Percentiles rank a stretch among this genome's conserved stretches.
Conservation (phyloP, 2,888 invertebrate genomes). For the Psylliodes chrysocephalus region DNA sequence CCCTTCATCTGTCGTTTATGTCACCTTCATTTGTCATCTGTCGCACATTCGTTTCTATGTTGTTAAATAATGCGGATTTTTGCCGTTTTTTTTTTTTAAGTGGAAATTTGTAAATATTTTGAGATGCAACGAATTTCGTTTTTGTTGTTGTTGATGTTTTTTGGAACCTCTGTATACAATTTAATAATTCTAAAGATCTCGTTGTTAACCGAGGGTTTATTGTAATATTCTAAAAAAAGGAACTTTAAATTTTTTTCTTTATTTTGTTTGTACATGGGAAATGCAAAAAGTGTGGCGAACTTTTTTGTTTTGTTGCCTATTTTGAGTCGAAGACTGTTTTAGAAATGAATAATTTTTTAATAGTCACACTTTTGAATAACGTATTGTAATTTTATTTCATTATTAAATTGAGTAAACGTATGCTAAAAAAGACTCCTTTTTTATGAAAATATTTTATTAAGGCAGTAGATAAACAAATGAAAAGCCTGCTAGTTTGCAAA, state of each 20-base stretch:
- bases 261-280: neutral
- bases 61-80: neutral
- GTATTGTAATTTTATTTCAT: too few relatives aligned
- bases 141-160: neutral
- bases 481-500: too few relatives aligned
- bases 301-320: too few relatives aligned
- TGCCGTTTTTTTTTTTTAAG: neutral
- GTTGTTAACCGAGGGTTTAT: neutral
- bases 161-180: conserved; percentile 3
- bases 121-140: conserved; percentile 13
- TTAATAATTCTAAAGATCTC: neutral
- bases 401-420: too few relatives aligned
- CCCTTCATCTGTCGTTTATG: neutral
- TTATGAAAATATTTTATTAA: too few relatives aligned
- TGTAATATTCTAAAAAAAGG: conserved; percentile 1
- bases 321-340: too few relatives aligned
- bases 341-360: too few relatives aligned
- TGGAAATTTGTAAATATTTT: neutral
- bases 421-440: too few relatives aligned
- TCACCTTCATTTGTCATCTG: neutral
- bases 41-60: neutral
- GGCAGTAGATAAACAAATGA: too few relatives aligned
- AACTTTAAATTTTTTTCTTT: neutral
- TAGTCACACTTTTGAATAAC: too few relatives aligned
- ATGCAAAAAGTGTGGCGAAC: neutral